These are phyloP conservation scores for Gymnogyps californianus DNA, from an alignment of 2,113 vertebrate genomes.

Conservation along the genomic window DNA sequence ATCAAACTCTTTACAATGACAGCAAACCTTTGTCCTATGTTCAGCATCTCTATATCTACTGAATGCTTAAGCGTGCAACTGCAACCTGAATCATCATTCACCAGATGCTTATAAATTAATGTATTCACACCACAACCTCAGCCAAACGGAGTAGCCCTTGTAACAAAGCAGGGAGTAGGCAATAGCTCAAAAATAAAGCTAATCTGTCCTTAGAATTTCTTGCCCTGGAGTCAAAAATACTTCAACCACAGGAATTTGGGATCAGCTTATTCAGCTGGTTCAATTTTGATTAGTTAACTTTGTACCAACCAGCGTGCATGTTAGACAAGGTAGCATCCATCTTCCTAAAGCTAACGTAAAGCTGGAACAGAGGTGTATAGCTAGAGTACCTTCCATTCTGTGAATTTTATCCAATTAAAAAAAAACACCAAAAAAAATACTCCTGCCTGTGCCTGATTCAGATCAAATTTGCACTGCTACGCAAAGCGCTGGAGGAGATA, in stretches of 20 bases:
- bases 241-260: neutral
- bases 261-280: neutral
- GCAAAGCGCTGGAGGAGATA: neutral
- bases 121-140: neutral
- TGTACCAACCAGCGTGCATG: neutral
- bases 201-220: neutral
- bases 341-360: neutral
- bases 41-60: neutral
- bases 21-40: neutral
- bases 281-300: neutral
- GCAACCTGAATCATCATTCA: neutral
- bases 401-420: neutral
- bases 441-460: neutral
- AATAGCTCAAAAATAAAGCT: neutral
- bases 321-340: neutral
- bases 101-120: neutral
- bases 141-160: fast-evolving
- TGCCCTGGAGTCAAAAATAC: neutral
- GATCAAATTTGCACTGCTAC: neutral
- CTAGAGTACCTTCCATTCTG: neutral
- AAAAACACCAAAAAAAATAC: neutral
- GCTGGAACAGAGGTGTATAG: neutral
- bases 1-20: neutral
- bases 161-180: neutral
- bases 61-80: neutral